Base-by-base conservation (phyloP, 2,797 vertebrate species). In the Hipposideros larvatus region DNA sequence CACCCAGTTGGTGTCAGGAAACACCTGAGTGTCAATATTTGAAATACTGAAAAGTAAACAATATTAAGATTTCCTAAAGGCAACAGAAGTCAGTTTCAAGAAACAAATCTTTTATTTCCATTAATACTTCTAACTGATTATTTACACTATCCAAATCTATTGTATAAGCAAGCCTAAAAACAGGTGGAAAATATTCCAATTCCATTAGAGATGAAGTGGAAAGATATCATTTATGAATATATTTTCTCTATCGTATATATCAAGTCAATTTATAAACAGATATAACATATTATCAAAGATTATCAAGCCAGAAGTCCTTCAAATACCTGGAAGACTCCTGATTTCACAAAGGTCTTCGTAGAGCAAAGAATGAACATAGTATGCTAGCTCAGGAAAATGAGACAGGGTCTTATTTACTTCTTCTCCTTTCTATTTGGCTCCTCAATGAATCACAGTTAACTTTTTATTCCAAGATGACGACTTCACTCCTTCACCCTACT, bases 21-120 rank as follows among this genome's bases (percentile, higher is more conserved):
- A 86, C 24, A 86, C 31, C n/a, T 46, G 37, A 71, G 13, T 78
- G 63, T 63, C 63, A 65, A 92, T 75, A 83, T 37, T 0, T 77
- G 53, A 55, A 71, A 89, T 51, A n/a, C 28, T 65, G 28, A 63
- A 71, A 71, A 48, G 73, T 48, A 21, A 95, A 59, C 14, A 71
- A 65, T 57, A 85, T 21, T 73, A 91, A 84, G 61, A 94, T 75
- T 93, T 68, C n/a, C 77, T 83, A 75, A 89, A 75, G 41, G 46
- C 57, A 82, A 57, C 14, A 46, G 22, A 90, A 66, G 34, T 88
- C 46, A 63, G 18, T 77, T 46, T 75, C 70, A 92, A 83, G 43
- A 70, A 88, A 55, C 65, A 79, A 53, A 68, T 70, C 9, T 83
- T n/a, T 70, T 83, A 87, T 70, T 59, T 61, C 55, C 26, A 78